A percentile compares a stretch with the other conserved stretches of the same genome.
Evolutionary conservation across 30 jellyfish, hydroid and myxozoan genomes (phyloP).

Genomic region (Hydractinia echinata): DNA sequence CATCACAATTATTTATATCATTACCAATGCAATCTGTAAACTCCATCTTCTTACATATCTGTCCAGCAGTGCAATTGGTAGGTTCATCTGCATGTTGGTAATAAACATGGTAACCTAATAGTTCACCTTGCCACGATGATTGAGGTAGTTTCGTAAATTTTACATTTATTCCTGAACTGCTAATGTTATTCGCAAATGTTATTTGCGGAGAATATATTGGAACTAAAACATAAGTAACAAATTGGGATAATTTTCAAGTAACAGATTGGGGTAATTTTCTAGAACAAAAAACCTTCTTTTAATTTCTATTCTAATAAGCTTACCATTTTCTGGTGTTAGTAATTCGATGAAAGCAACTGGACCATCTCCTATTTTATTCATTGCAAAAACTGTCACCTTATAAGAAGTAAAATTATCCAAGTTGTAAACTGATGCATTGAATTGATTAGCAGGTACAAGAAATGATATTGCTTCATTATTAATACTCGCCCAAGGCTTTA

Average conservation of each 20-base stretch:
- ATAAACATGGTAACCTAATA: background rate
- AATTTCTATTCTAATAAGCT: background rate
- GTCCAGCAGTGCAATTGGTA: background rate
- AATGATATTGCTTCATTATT: background rate
- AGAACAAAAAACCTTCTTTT: too few species aligned
- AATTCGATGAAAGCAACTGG: background rate
- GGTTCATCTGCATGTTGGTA: conserved; percentile 18
- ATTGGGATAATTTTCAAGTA: too few species aligned
- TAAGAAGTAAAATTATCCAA: background rate
- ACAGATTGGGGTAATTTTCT: too few species aligned
- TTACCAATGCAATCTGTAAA: background rate
- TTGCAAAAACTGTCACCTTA: background rate
- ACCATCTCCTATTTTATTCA: background rate
- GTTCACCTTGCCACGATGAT: background rate
- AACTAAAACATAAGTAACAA: background rate
- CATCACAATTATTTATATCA: background rate
- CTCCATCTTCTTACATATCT: background rate
- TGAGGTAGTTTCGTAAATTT: background rate
- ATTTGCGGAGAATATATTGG: background rate
- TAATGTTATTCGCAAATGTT: background rate
- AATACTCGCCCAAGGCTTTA: too few species aligned
- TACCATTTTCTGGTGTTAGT: conserved; percentile 12
- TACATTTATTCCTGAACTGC: conserved; percentile 18
- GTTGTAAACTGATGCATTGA: background rate
- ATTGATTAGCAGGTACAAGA: background rate